A percentile compares a stretch with the other conserved stretches of the same genome.
Conservation (phyloP, 2,888 invertebrate genomes). For the Phoronis australis region DNA sequence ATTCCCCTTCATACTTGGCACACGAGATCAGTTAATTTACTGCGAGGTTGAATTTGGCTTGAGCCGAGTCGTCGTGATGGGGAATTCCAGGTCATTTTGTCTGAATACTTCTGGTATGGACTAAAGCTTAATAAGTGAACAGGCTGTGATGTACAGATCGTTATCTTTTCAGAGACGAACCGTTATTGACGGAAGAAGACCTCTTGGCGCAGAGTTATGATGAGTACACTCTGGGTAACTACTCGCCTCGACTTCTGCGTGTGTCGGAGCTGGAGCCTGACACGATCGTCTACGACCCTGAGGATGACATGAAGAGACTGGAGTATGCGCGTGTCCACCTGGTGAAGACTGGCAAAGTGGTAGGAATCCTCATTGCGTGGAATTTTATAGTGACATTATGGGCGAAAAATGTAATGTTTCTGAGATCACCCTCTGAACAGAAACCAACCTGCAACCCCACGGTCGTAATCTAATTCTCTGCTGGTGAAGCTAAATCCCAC, state of each 20-base stretch:
- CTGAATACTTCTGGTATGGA: background rate
- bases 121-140: background rate
- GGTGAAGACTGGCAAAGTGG: conserved; percentile 54
- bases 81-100: too few relatives aligned
- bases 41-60: too few relatives aligned
- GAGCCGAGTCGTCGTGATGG: too few relatives aligned
- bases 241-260: conserved; percentile 71
- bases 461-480: too few relatives aligned
- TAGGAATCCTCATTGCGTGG: too few relatives aligned
- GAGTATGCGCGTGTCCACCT: conserved; percentile 67
- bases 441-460: too few relatives aligned
- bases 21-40: too few relatives aligned
- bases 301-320: conserved; percentile 70
- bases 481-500: too few relatives aligned
- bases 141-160: background rate
- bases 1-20: too few relatives aligned
- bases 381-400: too few relatives aligned
- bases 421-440: too few relatives aligned
- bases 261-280: conserved; percentile 67
- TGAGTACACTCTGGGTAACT: conserved; percentile 74
- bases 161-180: conserved; percentile 11
- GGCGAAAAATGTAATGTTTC: too few relatives aligned
- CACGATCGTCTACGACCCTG: conserved; percentile 70
- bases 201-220: conserved; percentile 58
- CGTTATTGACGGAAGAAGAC: conserved; percentile 55